A percentile compares a stretch with the other conserved stretches of the same genome.
These are phyloP conservation scores for Marasmarcha lunaedactyla DNA, from an alignment of 2,888 invertebrate genomes.

Conservation along the genomic window DNA sequence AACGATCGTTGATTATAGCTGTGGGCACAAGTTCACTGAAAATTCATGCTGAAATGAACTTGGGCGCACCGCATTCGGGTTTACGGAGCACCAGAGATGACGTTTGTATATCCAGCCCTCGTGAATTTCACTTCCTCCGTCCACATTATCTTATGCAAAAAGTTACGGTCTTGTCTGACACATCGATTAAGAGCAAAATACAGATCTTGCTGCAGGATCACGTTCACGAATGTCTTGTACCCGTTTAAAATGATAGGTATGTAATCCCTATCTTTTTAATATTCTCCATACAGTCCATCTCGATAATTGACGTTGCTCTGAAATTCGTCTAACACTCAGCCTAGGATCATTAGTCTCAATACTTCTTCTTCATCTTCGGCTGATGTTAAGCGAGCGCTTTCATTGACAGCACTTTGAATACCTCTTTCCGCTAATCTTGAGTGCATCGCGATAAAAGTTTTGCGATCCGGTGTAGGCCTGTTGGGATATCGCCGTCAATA, in stretches of 20 bases:
- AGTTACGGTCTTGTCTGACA: neutral
- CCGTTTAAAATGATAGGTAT: slow-evolving; percentile 2
- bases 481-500: slow-evolving; percentile 1
- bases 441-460: neutral
- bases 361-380: slow-evolving; percentile 3
- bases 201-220: neutral
- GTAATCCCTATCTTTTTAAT: neutral
- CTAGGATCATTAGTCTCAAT: slow-evolving; percentile 1
- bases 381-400: slow-evolving; percentile 1
- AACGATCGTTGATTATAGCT: slow-evolving; percentile 16
- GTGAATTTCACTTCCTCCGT: too few relatives aligned
- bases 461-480: neutral
- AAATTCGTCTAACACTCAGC: slow-evolving; percentile 1
- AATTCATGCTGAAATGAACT: slow-evolving; percentile 18
- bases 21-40: slow-evolving; percentile 17
- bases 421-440: neutral
- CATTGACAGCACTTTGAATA: slow-evolving; percentile 1
- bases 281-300: neutral
- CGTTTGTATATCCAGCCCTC: too few relatives aligned
- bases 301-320: neutral
- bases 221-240: neutral
- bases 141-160: neutral
- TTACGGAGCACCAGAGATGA: slow-evolving; percentile 13
- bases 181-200: neutral
- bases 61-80: slow-evolving; percentile 15